Evolutionary conservation across 2,113 vertebrate genomes (phyloP).

Genomic region (Leiothrix lutea): DNA sequence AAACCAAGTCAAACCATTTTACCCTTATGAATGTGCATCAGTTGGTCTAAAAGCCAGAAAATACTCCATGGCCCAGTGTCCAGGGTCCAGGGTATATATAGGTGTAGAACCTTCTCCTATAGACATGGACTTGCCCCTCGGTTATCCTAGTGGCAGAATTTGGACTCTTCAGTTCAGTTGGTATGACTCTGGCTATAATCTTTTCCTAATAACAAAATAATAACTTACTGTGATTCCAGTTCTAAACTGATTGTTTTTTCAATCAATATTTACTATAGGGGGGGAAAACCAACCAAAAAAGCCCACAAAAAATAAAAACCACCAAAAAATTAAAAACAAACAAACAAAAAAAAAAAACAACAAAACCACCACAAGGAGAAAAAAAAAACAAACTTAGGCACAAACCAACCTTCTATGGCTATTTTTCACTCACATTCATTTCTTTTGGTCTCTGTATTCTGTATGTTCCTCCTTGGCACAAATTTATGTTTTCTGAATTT

Average conservation of each 20-base stretch:
- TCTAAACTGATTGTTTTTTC: background rate
- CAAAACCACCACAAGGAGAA: too few species aligned
- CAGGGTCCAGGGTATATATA: background rate
- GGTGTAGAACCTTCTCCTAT: background rate
- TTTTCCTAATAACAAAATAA: background rate
- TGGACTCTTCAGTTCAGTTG: background rate
- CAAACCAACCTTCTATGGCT: background rate
- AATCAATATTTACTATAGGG: background rate
- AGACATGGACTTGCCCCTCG: background rate
- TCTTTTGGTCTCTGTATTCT: background rate
- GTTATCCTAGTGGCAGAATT: background rate
- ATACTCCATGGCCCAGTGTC: background rate
- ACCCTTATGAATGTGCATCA: background rate
- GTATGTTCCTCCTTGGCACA: background rate
- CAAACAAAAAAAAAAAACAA: background rate
- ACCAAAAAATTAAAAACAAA: too few species aligned
- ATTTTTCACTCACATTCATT: background rate
- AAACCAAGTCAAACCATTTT: background rate
- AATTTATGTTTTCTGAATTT: background rate
- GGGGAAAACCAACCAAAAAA: background rate
- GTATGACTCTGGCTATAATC: background rate
- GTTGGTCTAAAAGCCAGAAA: background rate
- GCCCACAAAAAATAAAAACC: too few species aligned
- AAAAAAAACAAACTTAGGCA: fast-evolving
- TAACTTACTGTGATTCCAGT: background rate